phyloP scores from a whole-genome alignment of 1,140 invertebrate genomes.

The Eriosoma lanigerum region DNA sequence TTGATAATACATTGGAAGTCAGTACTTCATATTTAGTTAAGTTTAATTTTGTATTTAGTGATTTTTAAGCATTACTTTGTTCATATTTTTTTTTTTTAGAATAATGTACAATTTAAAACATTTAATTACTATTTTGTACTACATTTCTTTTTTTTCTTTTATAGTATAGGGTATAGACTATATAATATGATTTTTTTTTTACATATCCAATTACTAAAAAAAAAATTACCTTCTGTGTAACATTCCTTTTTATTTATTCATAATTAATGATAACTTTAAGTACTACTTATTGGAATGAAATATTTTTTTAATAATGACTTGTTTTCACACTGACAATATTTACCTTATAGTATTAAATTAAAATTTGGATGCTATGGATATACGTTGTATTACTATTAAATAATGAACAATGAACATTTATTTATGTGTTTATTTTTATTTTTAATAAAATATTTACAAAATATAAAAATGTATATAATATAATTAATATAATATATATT shows the following conservation, averaged over 20 bases:
- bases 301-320: neutral
- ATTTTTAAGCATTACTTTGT: conserved; percentile 8
- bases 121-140: neutral
- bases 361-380: neutral
- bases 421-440: conserved; percentile 28
- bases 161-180: neutral
- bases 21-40: neutral
- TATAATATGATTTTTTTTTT: no score
- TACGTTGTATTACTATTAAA: neutral
- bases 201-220: no score
- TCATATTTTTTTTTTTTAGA: neutral
- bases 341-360: neutral
- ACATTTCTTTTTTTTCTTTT: neutral
- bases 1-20: neutral
- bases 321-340: no score
- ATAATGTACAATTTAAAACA: neutral
- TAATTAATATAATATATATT: neutral
- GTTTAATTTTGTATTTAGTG: neutral
- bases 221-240: no score
- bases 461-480: neutral
- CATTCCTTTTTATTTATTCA: no score
- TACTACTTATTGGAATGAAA: neutral
- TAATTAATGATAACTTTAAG: neutral
- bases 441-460: conserved; percentile 17
- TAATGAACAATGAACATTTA: conserved; percentile 20